Evolutionary conservation across 2,797 vertebrate genomes (phyloP).

Genomic region (Xenopus petersii): DNA sequence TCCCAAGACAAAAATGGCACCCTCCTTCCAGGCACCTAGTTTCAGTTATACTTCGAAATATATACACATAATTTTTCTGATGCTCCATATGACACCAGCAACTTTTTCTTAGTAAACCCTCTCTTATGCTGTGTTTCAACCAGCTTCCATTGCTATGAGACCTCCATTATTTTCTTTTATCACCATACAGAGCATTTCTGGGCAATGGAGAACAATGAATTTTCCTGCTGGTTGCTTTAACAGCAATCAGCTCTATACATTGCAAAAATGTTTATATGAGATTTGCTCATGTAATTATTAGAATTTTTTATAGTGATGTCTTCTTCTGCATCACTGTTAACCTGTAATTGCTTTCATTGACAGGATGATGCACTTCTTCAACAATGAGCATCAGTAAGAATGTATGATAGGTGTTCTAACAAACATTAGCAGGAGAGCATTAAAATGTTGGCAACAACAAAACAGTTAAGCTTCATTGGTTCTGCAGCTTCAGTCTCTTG

Average conservation of each 20-base stretch:
- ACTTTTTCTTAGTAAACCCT: too few relatives aligned
- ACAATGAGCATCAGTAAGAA: background rate
- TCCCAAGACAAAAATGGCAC: background rate
- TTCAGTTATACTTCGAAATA: too few relatives aligned
- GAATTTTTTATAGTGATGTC: background rate
- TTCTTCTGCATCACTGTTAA: background rate
- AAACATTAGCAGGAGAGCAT: background rate
- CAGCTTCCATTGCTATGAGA: background rate
- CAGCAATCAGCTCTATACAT: background rate
- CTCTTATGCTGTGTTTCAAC: too few relatives aligned
- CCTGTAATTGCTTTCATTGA: background rate
- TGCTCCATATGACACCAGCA: too few relatives aligned
- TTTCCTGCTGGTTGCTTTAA: too few relatives aligned
- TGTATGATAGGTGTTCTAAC: background rate
- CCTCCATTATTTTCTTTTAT: background rate
- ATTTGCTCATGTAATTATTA: background rate
- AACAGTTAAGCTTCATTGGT: slow-evolving; percentile 13
- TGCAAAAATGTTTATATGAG: background rate
- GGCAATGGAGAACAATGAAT: background rate
- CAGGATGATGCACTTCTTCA: background rate
- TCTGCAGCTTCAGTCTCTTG: slow-evolving; percentile 13
- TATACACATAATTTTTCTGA: too few relatives aligned
- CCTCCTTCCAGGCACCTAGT: too few relatives aligned
- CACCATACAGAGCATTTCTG: background rate
- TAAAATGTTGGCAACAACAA: background rate